Evolutionary conservation across 2,113 vertebrate species (phyloP), one percentile per base, ranked within the genome.

Genomic region (Polypterus senegalus): DNA sequence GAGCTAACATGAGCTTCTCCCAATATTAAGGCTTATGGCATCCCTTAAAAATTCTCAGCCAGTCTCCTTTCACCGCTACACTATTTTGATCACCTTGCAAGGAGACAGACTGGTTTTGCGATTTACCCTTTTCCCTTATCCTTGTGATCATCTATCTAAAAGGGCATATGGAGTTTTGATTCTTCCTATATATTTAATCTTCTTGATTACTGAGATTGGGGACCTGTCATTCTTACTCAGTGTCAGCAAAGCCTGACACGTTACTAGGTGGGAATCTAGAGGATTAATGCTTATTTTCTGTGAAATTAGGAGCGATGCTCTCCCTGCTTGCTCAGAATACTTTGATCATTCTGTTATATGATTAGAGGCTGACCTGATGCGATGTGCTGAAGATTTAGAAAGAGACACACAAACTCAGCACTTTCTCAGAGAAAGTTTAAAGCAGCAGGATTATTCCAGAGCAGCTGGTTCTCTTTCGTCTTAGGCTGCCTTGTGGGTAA

Each of bases 301-400:
- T 78, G 76, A 79, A 78, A 78, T 77, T 67, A 76, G 74, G 61
- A 63, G 74, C 65, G 69, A 70, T 62, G 71, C 74, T 74, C 74
- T 73, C 66, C 66, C 69, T 63, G 27, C 69, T 76, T 69, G 62
- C 70, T 80, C 63, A 62, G 73, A 69, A 65, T 72, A 73, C 81
- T 85, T 84, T 85, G 80, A 85, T 84, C 76, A 78, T 75, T 66
- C 66, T 62, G 71, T 81, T 76, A 74, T 75, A 71, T 80, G 74
- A 82, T 84, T 73, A 81, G 78, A 72, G 73, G 71, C 72, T 77
- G 79, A 81, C 81, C 78, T 82, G 77, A 83, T 78, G 77, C 79
- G 77, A 81, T 76, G 74, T 76, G 74, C 68, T 65, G 54, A 46
- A 71, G 68, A 79, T 71, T 78, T 78, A 76, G 72, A 75, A 79